Conservation (phyloP, 2,888 invertebrate genomes). For the Galeopsomyia nigrocyanea region DNA sequence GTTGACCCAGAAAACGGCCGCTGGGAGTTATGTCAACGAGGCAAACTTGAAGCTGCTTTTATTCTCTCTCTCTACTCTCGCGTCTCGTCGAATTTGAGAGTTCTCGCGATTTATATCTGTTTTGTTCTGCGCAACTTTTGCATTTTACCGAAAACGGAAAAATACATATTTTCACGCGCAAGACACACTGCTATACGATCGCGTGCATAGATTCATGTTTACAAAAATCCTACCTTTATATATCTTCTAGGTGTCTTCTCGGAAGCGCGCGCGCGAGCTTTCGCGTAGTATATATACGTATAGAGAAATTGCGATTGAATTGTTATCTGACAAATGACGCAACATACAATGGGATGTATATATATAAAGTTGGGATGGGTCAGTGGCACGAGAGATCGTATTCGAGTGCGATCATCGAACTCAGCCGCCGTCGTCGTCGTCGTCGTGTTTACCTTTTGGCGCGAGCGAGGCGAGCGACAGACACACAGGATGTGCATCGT, state of each 20-base stretch:
- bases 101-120: constrained; percentile 42
- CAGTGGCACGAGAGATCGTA: constrained; percentile 47
- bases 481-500: too few relatives aligned
- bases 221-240: background rate
- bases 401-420: too few relatives aligned
- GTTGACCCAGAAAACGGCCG: constrained; percentile 32
- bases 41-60: constrained; percentile 23
- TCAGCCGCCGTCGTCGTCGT: too few relatives aligned
- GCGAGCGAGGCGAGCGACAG: too few relatives aligned
- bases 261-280: too few relatives aligned
- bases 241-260: too few relatives aligned
- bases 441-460: too few relatives aligned
- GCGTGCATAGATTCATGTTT: constrained; percentile 20
- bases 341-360: background rate
- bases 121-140: constrained; percentile 39
- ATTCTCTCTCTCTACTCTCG: background rate
- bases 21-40: constrained; percentile 30
- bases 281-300: too few relatives aligned
- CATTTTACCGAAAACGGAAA: background rate
- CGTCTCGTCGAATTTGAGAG: background rate
- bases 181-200: too few relatives aligned
- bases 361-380: constrained; percentile 55
- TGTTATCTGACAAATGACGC: too few relatives aligned
- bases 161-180: constrained; percentile 34
- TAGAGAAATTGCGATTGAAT: too few relatives aligned